A percentile compares a stretch with the other conserved stretches of the same genome.
Evolutionary conservation across 1,140 invertebrate species (phyloP).

Genomic region (Achatina immaculata): DNA sequence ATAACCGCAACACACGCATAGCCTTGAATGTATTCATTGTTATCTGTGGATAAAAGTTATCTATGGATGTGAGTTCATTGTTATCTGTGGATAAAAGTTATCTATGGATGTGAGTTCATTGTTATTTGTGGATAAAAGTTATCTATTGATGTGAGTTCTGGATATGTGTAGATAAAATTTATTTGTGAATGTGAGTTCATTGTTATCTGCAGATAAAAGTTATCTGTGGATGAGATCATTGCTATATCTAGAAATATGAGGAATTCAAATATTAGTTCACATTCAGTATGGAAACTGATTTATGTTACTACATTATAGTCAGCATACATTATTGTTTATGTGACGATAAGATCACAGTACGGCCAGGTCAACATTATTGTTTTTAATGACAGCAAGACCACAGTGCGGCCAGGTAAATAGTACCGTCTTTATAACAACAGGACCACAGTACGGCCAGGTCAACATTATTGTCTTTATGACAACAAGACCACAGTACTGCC

Average conservation of each 20-base stretch:
- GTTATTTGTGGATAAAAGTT: neutral
- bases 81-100: neutral
- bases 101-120: neutral
- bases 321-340: too few relatives aligned
- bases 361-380: too few relatives aligned
- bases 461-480: too few relatives aligned
- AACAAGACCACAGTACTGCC: too few relatives aligned
- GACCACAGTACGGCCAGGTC: too few relatives aligned
- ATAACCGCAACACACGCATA: neutral
- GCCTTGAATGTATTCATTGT: neutral
- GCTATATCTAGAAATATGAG: neutral
- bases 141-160: neutral
- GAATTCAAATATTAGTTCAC: too few relatives aligned
- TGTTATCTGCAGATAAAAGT: neutral
- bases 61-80: neutral
- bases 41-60: neutral
- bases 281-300: too few relatives aligned
- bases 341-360: too few relatives aligned
- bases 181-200: neutral
- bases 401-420: too few relatives aligned
- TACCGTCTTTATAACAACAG: too few relatives aligned
- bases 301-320: too few relatives aligned
- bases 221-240: neutral
- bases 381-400: too few relatives aligned
- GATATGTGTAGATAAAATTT: neutral